Evolutionary conservation across 92 coral and sea anemone species (phyloP).

Genomic region (Desmophyllum pertusum): DNA sequence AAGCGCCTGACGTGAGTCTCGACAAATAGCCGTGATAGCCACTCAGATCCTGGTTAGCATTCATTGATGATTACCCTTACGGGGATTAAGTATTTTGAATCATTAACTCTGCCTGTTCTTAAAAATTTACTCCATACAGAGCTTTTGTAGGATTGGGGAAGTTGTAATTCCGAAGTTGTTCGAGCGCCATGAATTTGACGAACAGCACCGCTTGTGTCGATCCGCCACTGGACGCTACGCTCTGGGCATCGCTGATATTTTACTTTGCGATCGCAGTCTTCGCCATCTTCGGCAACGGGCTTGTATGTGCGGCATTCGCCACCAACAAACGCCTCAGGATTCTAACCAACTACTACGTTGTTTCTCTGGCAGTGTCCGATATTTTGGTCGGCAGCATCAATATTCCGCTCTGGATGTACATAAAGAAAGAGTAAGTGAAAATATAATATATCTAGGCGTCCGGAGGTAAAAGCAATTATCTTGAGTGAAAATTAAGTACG

Average conservation of each 20-base stretch:
- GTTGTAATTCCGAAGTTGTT: neutral
- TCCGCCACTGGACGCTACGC: neutral
- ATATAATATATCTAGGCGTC: neutral
- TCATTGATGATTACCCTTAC: neutral
- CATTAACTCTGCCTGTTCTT: neutral
- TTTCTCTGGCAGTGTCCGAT: constrained; percentile 85
- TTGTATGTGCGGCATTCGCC: constrained; percentile 85
- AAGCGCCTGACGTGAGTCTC: neutral
- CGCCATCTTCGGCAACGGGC: constrained; percentile 82
- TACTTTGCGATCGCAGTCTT: constrained; percentile 64
- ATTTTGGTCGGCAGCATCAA: constrained; percentile 76
- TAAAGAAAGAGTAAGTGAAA: constrained; percentile 45
- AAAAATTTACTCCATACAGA: neutral
- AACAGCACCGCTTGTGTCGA: neutral
- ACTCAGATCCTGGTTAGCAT: neutral
- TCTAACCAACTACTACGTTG: constrained; percentile 84
- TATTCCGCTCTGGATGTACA: constrained; percentile 81
- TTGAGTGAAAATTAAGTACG: neutral
- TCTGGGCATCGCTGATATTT: constrained; percentile 54
- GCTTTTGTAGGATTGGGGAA: neutral
- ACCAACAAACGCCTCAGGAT: constrained; percentile 82
- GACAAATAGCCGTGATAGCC: neutral
- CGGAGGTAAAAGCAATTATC: neutral
- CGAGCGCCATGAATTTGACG: neutral
- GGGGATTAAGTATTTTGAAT: constrained; percentile 17